Evolutionary conservation across 2,113 vertebrate genomes (phyloP).

Genomic region (Antigone vipio): DNA sequence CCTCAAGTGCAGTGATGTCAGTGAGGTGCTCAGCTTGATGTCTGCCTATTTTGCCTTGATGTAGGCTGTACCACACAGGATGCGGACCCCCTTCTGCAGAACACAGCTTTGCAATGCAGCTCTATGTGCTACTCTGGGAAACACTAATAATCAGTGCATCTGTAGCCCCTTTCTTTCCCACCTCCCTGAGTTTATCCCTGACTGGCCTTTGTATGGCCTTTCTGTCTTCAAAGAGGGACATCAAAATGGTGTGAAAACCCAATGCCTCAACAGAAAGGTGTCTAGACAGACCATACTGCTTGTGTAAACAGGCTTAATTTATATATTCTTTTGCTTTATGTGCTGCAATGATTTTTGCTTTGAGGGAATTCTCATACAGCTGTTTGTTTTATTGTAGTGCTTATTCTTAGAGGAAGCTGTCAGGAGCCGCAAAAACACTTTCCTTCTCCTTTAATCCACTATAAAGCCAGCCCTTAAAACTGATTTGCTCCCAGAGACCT

Average conservation of each 20-base stretch:
- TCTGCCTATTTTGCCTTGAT: not conserved
- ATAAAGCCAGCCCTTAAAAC: not conserved
- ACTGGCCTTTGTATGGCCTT: fast-evolving
- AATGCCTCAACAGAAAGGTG: not conserved
- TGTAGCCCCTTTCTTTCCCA: not conserved
- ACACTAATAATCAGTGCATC: not conserved
- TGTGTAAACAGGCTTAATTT: not conserved
- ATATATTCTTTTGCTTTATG: not conserved
- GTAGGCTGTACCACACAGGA: not conserved
- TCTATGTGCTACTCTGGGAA: not conserved
- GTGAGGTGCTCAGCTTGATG: not conserved
- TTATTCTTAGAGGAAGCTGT: not conserved
- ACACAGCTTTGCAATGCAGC: not conserved
- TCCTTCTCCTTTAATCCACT: not conserved
- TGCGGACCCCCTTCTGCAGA: not conserved
- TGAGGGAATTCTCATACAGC: not conserved
- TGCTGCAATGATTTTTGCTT: not conserved
- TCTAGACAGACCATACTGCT: not conserved
- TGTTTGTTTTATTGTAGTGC: not conserved
- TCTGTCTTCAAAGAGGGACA: not conserved
- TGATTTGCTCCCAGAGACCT: not conserved
- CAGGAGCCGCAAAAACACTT: not conserved
- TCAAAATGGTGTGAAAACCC: not conserved
- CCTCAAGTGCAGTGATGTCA: not conserved
- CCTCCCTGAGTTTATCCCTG: not conserved